These are phyloP conservation scores for Papilio elwesi DNA, from an alignment of 2,888 invertebrate genomes.

Conservation along the genomic window DNA sequence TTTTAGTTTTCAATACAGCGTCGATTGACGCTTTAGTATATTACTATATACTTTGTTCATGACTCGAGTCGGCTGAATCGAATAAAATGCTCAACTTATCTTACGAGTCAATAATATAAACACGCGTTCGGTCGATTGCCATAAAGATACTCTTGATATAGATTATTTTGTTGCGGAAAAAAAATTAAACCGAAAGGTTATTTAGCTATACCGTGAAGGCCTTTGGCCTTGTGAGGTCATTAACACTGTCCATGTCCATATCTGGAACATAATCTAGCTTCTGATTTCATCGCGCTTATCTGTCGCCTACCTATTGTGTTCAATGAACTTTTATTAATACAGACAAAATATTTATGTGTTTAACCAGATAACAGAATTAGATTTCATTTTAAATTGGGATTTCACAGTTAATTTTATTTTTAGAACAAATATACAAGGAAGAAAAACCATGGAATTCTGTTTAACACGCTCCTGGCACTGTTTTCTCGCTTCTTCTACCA, in stretches of 20 bases:
- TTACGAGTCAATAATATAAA: slow-evolving; percentile 56
- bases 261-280: slow-evolving; percentile 73
- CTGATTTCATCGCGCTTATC: slow-evolving; percentile 62
- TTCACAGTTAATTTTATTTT: background rate
- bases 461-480: too few relatives aligned
- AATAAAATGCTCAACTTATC: slow-evolving; percentile 60
- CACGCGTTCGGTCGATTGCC: slow-evolving; percentile 65
- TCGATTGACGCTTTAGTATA: slow-evolving; percentile 55
- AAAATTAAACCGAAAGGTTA: slow-evolving; percentile 81
- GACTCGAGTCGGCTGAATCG: slow-evolving; percentile 53
- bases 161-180: slow-evolving; percentile 75
- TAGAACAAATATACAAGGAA: background rate
- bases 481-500: too few relatives aligned
- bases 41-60: slow-evolving; percentile 57
- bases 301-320: slow-evolving; percentile 46
- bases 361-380: slow-evolving; percentile 24
- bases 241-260: slow-evolving; percentile 71
- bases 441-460: too few relatives aligned
- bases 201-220: slow-evolving; percentile 75
- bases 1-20: slow-evolving; percentile 48
- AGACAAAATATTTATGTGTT: slow-evolving; percentile 40
- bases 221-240: slow-evolving; percentile 78
- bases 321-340: slow-evolving; percentile 48
- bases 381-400: background rate
- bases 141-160: slow-evolving; percentile 77